Evolutionary conservation across 1,140 invertebrate genomes (phyloP).

Genomic region (Philopotamus ludificatus): DNA sequence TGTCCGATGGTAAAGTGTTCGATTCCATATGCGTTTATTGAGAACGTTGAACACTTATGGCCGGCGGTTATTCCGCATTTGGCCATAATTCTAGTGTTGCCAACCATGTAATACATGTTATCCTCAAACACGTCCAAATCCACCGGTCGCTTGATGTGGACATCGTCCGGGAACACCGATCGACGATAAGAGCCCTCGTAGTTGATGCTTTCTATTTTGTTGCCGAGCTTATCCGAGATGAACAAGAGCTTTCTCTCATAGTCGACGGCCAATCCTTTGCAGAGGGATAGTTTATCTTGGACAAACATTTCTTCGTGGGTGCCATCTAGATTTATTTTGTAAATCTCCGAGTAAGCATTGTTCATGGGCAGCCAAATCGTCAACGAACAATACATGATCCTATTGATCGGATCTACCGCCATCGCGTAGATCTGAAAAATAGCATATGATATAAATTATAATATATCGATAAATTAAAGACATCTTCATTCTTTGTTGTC

Average conservation of each 20-base stretch:
- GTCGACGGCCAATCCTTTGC: constrained; percentile 68
- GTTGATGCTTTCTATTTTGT: constrained; percentile 62
- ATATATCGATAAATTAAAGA: too few species aligned
- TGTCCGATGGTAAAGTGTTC: constrained; percentile 60
- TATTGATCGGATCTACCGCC: constrained; percentile 55
- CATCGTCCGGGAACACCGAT: constrained; percentile 52
- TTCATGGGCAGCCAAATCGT: constrained; percentile 46
- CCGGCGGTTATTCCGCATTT: constrained; percentile 57
- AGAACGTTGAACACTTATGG: constrained; percentile 51
- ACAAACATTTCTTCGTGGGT: constrained; percentile 47
- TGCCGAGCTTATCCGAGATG: constrained; percentile 63
- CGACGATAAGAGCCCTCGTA: constrained; percentile 61
- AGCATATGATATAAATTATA: constrained; percentile 45
- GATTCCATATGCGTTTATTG: constrained; percentile 48
- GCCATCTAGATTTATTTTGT: constrained; percentile 67
- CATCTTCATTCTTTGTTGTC: too few species aligned
- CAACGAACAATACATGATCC: constrained; percentile 59
- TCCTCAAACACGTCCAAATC: constrained; percentile 63
- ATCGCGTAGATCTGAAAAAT: constrained; percentile 51
- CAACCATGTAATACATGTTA: constrained; percentile 58
- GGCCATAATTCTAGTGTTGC: constrained; percentile 51
- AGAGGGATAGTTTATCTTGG: constrained; percentile 51
- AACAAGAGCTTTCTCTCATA: constrained; percentile 65
- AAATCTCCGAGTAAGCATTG: constrained; percentile 55
- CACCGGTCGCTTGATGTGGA: constrained; percentile 50